phyloP scores from a whole-genome alignment of 2,888 invertebrate genomes.

The Acanthosepion lycidas region DNA sequence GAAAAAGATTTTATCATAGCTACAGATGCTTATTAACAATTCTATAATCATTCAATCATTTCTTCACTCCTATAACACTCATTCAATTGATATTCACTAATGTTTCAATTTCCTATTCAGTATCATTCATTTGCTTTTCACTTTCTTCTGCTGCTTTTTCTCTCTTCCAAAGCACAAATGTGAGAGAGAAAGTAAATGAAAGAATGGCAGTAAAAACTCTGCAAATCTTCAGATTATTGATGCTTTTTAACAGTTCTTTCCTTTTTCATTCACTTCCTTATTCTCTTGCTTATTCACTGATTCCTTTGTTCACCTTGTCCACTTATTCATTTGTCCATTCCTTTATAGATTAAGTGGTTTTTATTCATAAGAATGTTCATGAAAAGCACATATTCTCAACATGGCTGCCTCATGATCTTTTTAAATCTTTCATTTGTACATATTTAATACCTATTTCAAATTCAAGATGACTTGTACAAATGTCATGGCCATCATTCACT shows the following conservation, averaged over 20 bases:
- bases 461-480: too few relatives aligned
- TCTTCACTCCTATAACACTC: not conserved
- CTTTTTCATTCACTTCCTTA: not conserved
- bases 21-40: not conserved
- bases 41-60: not conserved
- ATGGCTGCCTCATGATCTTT: too few relatives aligned
- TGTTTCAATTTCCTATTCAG: not conserved
- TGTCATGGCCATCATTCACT: not conserved
- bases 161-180: too few relatives aligned
- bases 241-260: not conserved
- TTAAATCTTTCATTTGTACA: too few relatives aligned
- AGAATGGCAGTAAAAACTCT: too few relatives aligned
- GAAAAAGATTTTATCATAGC: not conserved
- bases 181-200: too few relatives aligned
- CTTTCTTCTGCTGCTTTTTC: not conserved
- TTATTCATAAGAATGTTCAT: too few relatives aligned
- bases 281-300: not conserved
- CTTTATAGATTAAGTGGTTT: too few relatives aligned
- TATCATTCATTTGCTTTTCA: not conserved
- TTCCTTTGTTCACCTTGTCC: not conserved
- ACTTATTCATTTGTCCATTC: not conserved
- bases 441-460: too few relatives aligned
- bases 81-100: not conserved
- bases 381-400: too few relatives aligned
- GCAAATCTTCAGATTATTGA: too few relatives aligned